Conservation (phyloP, 2,113 vertebrate genomes). For the Neolamprologus modestus region DNA sequence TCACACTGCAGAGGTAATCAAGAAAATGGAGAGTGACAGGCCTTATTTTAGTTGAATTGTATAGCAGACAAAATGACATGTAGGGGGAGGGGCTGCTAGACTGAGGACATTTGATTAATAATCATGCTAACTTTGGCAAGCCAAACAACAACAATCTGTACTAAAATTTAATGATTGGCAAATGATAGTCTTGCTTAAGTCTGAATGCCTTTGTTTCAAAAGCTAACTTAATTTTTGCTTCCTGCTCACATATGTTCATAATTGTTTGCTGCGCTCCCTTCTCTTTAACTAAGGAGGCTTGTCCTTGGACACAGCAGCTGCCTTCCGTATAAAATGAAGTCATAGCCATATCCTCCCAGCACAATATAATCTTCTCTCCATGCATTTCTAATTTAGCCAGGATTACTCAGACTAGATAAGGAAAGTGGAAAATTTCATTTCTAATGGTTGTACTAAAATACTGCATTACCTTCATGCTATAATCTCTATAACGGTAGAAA, state of each 20-base stretch:
- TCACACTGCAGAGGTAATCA: constrained; percentile 28
- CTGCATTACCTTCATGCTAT: background rate
- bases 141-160: background rate
- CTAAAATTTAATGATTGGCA: background rate
- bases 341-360: background rate
- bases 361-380: background rate
- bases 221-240: background rate
- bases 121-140: background rate
- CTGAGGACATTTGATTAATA: background rate
- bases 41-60: constrained; percentile 29
- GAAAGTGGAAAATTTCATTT: constrained; percentile 10
- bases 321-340: background rate
- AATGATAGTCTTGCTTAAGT: background rate
- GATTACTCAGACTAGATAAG: background rate
- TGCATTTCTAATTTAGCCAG: background rate
- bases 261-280: background rate
- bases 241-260: constrained; percentile 21
- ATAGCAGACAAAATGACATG: background rate
- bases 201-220: background rate
- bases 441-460: background rate
- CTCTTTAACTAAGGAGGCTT: background rate
- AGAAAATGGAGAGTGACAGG: constrained; percentile 26
- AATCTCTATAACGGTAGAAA: background rate
- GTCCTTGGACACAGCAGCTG: background rate
- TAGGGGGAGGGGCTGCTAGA: background rate